Conservation (phyloP, 2,113 vertebrate genomes). For the Cygnus buccinator region DNA sequence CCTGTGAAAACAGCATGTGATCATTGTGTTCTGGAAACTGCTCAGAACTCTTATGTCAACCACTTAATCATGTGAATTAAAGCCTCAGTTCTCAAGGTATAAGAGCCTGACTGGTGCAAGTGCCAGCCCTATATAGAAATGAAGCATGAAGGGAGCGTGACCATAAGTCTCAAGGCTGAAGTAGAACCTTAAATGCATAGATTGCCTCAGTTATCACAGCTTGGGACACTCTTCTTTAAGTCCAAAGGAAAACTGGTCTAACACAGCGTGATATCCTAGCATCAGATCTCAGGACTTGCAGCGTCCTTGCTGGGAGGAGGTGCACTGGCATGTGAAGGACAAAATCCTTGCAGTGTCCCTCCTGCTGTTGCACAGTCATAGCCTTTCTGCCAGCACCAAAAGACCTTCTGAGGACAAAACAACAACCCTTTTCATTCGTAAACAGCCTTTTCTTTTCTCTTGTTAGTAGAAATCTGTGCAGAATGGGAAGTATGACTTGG, state of each 20-base stretch:
- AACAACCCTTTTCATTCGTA: conserved; percentile 15
- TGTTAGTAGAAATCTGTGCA: conserved; percentile 33
- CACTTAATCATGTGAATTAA: not conserved
- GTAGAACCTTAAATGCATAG: not conserved
- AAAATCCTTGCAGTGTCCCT: not conserved
- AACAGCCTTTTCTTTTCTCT: conserved; percentile 13
- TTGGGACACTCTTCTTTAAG: not conserved
- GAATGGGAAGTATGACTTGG: not conserved
- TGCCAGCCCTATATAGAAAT: not conserved
- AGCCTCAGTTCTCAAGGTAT: not conserved
- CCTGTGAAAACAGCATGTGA: not conserved
- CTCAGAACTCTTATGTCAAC: not conserved
- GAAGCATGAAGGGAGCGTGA: not conserved
- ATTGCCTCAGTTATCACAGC: not conserved
- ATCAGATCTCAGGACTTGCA: not conserved
- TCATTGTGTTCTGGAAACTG: not conserved
- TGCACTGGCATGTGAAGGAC: not conserved
- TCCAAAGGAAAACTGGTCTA: not conserved
- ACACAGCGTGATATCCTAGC: rapidly evolving
- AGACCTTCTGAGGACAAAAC: conserved; percentile 49
- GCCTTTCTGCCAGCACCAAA: not conserved
- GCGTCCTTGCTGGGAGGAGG: conserved; percentile 35
- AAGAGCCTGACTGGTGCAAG: not conserved
- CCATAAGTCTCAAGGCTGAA: not conserved
- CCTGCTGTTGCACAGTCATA: not conserved